These are phyloP conservation scores for Paratrypauchen microcephalus DNA, from an alignment of 2,797 vertebrate genomes.

Conservation along the genomic window DNA sequence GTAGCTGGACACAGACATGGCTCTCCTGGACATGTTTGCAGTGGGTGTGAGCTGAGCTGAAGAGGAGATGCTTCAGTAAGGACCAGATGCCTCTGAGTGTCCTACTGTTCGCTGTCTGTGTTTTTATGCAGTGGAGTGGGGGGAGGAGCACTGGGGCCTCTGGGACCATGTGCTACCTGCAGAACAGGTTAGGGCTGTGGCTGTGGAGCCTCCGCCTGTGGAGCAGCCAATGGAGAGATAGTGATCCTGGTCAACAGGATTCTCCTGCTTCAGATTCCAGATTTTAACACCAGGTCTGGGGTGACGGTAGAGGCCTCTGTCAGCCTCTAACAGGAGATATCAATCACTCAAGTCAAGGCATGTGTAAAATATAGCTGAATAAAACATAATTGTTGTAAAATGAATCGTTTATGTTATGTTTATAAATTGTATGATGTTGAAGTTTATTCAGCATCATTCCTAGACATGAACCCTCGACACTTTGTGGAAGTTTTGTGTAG, in stretches of 20 bases:
- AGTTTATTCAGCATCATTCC: no score
- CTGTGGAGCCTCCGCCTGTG: background rate
- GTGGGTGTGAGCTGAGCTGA: background rate
- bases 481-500: no score
- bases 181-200: slow-evolving; percentile 4
- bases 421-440: no score
- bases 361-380: background rate
- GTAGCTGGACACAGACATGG: slow-evolving; percentile 9
- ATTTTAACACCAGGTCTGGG: background rate
- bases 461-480: no score
- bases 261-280: background rate
- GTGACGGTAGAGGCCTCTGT: background rate
- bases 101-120: background rate
- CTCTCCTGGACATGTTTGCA: background rate
- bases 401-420: no score
- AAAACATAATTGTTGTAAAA: no score
- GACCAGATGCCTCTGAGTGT: slow-evolving; percentile 5
- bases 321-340: background rate
- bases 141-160: background rate
- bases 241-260: background rate
- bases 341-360: background rate
- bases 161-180: background rate
- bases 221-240: background rate
- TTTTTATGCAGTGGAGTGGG: background rate
- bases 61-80: background rate